A percentile compares a stretch with the other conserved stretches of the same genome.
These are phyloP conservation scores for Microplitis mediator DNA, from an alignment of 1,140 invertebrate genomes.

Conservation along the genomic window DNA sequence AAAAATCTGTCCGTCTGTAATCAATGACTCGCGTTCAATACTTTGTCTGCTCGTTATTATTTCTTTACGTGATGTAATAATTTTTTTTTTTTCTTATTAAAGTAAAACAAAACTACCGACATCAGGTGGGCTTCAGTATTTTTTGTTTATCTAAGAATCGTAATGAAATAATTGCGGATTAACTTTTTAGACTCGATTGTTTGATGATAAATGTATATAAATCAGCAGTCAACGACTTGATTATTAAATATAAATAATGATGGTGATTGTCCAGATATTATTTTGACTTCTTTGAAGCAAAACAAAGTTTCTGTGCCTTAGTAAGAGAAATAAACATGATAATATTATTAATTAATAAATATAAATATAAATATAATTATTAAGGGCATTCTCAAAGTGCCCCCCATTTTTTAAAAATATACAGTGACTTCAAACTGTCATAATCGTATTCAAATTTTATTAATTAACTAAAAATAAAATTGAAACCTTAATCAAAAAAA, in stretches of 20 bases:
- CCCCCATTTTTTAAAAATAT: too few relatives aligned
- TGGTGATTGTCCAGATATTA: neutral
- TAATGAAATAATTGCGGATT: neutral
- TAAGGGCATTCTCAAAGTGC: too few relatives aligned
- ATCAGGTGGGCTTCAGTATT: conserved; percentile 14
- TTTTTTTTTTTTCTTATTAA: neutral
- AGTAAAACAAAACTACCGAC: neutral
- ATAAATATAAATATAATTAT: neutral
- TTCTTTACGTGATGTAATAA: too few relatives aligned
- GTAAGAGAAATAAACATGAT: conserved; percentile 6
- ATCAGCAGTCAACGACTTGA: neutral
- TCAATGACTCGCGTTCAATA: too few relatives aligned
- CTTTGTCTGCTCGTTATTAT: too few relatives aligned
- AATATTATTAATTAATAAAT: neutral
- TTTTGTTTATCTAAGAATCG: neutral
- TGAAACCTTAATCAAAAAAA: too few relatives aligned
- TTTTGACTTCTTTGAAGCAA: neutral
- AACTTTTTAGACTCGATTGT: neutral
- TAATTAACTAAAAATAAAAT: too few relatives aligned
- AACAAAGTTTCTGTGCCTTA: conserved; percentile 24
- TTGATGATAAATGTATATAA: neutral
- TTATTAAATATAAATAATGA: conserved; percentile 2
- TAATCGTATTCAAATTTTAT: too few relatives aligned
- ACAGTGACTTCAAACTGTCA: too few relatives aligned
- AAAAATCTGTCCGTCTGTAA: neutral